Base-by-base conservation (phyloP, 92 coral and sea anemone genomes). In the Phenganax stokvisi region DNA sequence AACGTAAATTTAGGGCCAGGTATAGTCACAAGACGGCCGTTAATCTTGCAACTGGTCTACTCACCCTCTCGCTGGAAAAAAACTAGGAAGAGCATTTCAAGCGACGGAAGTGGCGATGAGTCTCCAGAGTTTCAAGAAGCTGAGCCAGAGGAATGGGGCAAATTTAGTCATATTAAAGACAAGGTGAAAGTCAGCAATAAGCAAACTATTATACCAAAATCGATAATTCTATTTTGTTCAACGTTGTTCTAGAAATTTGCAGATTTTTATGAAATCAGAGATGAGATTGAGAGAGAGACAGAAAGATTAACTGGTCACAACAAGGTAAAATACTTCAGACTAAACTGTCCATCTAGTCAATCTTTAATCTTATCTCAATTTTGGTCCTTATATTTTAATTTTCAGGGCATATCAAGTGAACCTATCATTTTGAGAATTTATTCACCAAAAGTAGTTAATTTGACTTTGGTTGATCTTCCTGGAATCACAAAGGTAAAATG, bases 101-200 rank as follows among this genome's bases (percentile, higher is more conserved):
- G 79, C 57, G 88, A 85, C 20, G 61, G 72, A 60, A 80, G 88
- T 85, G 79, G 79, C 63, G 93, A 84, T 25, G 93, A 90, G 17
- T 90, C 88, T 11, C 72, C 85, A 4, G 89, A 87, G 10, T 85
- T 81, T 72, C 89, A 86, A 13, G 85, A 84, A 51, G 80, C 75
- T 10, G 97, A 94, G 81, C 97, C 98, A 51, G 97, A 91, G 66
- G 98, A 94, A 71, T 94, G 97, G 97, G 98, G 98, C 71, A 94
- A 91, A 76, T 94, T 94, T 81, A 85, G 87, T 47, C 98, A 94
- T 69, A 83, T 94, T 6, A 94, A 94, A 82, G 98, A 94, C 79
- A 94, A 89, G 86, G 98, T 94, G 54, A 58, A 84, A 56, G 54
- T 51, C 8, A 72, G n/a, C 17, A 20, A 11, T 51, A 60, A 55